Conservation (phyloP, 2,113 vertebrate genomes). For the Ochotona curzoniae region DNA sequence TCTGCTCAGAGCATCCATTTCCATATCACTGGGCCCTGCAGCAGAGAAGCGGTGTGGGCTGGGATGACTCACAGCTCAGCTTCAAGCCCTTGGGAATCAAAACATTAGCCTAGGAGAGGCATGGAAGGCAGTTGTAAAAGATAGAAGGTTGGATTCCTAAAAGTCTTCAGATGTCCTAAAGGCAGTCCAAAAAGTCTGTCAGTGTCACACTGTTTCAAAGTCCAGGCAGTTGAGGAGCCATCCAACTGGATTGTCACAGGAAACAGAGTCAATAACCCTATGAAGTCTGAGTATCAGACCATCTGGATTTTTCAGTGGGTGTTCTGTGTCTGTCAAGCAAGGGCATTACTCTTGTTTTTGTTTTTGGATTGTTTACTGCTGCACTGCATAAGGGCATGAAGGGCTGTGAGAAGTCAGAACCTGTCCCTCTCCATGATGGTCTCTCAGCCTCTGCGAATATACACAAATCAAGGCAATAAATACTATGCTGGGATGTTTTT, state of each 20-base stretch:
- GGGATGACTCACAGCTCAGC: conserved; percentile 65
- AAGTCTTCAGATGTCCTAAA: not conserved
- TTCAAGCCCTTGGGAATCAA: conserved; percentile 55
- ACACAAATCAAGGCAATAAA: not conserved
- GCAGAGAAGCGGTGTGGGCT: conserved; percentile 59
- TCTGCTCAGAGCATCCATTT: conserved; percentile 34
- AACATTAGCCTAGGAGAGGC: conserved; percentile 48
- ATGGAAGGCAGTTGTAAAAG: conserved; percentile 47
- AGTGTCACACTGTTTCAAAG: not conserved
- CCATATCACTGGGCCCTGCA: conserved; percentile 31
- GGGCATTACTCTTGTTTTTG: not conserved
- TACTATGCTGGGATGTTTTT: not conserved
- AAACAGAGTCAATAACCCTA: not conserved
- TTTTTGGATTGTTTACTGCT: not conserved
- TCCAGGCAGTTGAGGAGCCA: not conserved
- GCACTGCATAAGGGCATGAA: not conserved
- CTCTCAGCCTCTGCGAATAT: not conserved
- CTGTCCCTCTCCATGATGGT: not conserved
- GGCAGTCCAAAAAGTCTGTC: not conserved
- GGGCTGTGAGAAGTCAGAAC: not conserved
- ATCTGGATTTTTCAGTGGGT: not conserved
- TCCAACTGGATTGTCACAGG: not conserved
- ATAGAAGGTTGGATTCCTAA: conserved; percentile 31
- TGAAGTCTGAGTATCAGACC: not conserved
- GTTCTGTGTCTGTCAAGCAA: not conserved